phyloP scores from a whole-genome alignment of 1,140 invertebrate genomes.

The Archivesica marissinica region DNA sequence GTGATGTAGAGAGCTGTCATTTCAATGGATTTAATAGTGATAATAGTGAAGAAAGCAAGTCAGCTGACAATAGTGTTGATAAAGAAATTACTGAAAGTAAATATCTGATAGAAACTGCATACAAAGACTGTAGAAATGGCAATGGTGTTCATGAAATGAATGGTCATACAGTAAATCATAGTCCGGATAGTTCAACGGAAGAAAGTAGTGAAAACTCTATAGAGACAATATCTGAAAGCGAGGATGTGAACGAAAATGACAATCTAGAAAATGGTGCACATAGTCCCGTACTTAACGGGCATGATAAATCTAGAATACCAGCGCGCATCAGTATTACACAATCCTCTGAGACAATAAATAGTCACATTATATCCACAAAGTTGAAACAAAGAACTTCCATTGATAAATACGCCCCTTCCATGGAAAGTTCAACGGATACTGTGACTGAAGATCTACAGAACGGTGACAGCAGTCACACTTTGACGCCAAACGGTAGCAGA shows the following conservation, averaged over 20 bases:
- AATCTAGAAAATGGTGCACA: constrained; percentile 52
- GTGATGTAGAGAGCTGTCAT: constrained; percentile 12
- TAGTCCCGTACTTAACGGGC: constrained; percentile 8
- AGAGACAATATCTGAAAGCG: constrained; percentile 56
- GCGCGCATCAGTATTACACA: background rate
- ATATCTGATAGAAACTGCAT: constrained; percentile 4
- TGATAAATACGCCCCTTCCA: constrained; percentile 25
- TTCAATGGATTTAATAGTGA: constrained; percentile 11
- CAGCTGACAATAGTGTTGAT: background rate
- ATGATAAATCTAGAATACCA: background rate
- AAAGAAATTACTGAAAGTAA: background rate
- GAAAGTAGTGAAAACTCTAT: constrained; percentile 59
- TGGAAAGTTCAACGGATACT: constrained; percentile 85
- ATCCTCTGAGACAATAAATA: background rate
- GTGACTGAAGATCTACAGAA: constrained; percentile 80
- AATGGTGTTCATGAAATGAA: constrained; percentile 51
- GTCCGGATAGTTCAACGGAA: constrained; percentile 39
- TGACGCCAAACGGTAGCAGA: constrained; percentile 6
- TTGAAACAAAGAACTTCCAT: background rate
- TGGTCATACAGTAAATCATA: constrained; percentile 1
- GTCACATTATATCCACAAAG: constrained; percentile 13
- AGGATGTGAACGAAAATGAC: constrained; percentile 15
- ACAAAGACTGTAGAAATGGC: constrained; percentile 20
- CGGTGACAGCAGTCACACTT: constrained; percentile 44
- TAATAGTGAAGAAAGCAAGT: constrained; percentile 5